A percentile compares a stretch with the other conserved stretches of the same genome.
phyloP scores from a whole-genome alignment of 2,888 invertebrate species.

The Drosophila pseudotalamancana region DNA sequence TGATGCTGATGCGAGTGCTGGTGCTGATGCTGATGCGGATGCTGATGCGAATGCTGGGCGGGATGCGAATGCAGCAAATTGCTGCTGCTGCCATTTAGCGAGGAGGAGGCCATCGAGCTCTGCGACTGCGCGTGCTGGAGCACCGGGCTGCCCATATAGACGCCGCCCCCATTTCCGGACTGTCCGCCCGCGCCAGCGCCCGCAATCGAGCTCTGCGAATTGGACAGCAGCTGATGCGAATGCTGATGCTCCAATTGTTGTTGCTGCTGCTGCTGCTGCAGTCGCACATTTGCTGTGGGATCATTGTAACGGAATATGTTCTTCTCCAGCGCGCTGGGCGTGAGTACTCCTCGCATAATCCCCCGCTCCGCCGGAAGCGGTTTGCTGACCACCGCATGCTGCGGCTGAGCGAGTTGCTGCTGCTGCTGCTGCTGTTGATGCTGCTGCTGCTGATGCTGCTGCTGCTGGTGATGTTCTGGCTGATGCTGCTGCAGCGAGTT shows the following conservation, averaged over 20 bases:
- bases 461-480: constrained; percentile 27
- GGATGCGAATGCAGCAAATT: constrained; percentile 53
- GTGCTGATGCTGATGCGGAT: constrained; percentile 48
- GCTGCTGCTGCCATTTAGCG: constrained; percentile 76
- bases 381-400: constrained; percentile 81
- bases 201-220: constrained; percentile 81
- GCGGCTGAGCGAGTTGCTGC: constrained; percentile 81
- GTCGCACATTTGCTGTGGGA: constrained; percentile 83
- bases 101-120: constrained; percentile 83
- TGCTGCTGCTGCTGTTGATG: constrained; percentile 62
- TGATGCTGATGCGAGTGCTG: constrained; percentile 1
- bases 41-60: constrained; percentile 45
- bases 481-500: constrained; percentile 36
- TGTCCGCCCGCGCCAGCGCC: constrained; percentile 30
- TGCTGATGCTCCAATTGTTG: constrained; percentile 65
- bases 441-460: constrained; percentile 3
- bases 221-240: constrained; percentile 72
- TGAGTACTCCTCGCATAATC: constrained; percentile 84
- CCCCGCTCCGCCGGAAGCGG: constrained; percentile 82
- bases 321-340: constrained; percentile 84
- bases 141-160: constrained; percentile 65
- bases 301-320: constrained; percentile 85
- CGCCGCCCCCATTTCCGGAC: constrained; percentile 22
- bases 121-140: constrained; percentile 84
- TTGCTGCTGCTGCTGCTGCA: constrained; percentile 66